These are phyloP conservation scores for Diceros bicornis DNA, from an alignment of 2,797 vertebrate genomes.

Conservation along the genomic window DNA sequence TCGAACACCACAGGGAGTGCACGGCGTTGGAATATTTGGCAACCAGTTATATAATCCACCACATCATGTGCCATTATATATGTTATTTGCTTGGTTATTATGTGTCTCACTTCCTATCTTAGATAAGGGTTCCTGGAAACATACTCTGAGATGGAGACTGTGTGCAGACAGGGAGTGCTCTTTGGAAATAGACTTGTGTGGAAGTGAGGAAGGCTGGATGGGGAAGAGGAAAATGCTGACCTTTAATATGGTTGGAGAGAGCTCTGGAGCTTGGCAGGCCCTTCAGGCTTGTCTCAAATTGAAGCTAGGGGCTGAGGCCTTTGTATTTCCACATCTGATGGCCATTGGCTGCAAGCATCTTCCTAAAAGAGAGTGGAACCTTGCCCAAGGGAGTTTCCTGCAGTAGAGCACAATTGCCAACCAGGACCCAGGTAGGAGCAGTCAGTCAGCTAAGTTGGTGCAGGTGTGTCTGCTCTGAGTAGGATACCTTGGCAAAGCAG, in stretches of 20 bases:
- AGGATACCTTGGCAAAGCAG: not conserved
- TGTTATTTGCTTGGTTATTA: not conserved
- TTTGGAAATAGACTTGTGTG: not conserved
- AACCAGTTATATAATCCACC: not conserved
- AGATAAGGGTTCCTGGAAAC: not conserved
- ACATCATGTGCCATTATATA: not conserved
- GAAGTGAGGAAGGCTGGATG: not conserved
- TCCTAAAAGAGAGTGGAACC: not conserved
- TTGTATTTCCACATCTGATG: not conserved
- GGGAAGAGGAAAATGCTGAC: not conserved
- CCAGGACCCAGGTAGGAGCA: not conserved
- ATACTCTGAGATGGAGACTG: not conserved
- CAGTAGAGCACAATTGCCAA: not conserved
- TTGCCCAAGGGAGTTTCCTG: not conserved
- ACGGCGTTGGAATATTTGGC: not conserved
- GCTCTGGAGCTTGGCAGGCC: not conserved
- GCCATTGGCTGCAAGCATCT: not conserved
- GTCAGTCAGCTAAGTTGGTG: not conserved
- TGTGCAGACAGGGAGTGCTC: not conserved
- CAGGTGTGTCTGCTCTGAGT: not conserved
- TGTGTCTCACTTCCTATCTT: not conserved
- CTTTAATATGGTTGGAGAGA: not conserved
- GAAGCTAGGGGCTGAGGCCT: not conserved
- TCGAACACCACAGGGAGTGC: not conserved
- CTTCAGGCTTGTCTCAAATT: not conserved